Base-by-base conservation (phyloP, 2,113 vertebrate genomes). In the Misgurnus mizolepis region DNA sequence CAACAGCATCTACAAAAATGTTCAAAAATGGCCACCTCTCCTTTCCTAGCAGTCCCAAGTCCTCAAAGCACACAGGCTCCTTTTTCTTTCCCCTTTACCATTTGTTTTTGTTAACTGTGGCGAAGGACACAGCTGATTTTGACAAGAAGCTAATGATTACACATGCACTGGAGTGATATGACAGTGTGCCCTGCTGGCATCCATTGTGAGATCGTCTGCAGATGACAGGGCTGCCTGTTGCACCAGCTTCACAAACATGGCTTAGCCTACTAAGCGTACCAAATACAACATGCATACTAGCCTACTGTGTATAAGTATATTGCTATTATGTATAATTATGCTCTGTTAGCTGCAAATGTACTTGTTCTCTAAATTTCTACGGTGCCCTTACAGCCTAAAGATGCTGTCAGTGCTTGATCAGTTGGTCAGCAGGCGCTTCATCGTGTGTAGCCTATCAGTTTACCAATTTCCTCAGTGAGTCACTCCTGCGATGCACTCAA, bases 111-210 rank as follows among this genome's bases (percentile, higher is more conserved):
- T 87, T 88, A 90, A 91, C 79, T 91, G 84, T 86, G 85, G 82
- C 75, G 76, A 83, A 86, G 84, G 87, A 82, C 92, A 88, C 93
- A 93, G 91, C 91, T 94, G 93, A 90, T 91, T 85, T 88, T 92
- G 93, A 92, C 93, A 93, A 61, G 85, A 86, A 86, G 86, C 65
- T 79, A 72, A 70, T 78, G 39, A 69, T 47, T 73, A 62, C 65
- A 53, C 15, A 40, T 85, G 55, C 68, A 18, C 78, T 9, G 50
- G n/a, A 41, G 81, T 60, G 66, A 75, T 67, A 18, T 90, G 85
- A 88, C 89, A 88, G 85, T 72, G 55, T 45, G 86, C 80, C 11
- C 6, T 82, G 86, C 85, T 85, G 83, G 85, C 80, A 81, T 14
- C 80, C 78, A 86, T 91, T 90, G 88, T 88, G 80, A 80, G 81